Evolutionary conservation across 2,113 vertebrate genomes (phyloP).

Genomic region (Campylomormyrus tamandua): DNA sequence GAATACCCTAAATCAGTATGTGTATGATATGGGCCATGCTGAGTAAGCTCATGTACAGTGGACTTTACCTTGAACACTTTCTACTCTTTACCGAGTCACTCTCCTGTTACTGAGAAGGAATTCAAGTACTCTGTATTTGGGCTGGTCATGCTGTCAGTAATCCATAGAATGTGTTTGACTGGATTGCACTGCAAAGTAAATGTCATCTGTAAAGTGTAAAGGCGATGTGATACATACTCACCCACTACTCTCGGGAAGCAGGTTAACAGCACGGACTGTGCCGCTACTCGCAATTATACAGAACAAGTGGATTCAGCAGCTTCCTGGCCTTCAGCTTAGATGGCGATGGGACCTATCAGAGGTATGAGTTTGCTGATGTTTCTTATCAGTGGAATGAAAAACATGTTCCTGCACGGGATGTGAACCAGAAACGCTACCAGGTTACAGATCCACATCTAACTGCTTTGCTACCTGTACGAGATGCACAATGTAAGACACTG

Average conservation of each 20-base stretch:
- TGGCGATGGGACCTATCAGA: not conserved
- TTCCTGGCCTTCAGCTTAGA: not conserved
- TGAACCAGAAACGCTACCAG: not conserved
- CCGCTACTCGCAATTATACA: not conserved
- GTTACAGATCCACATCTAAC: not conserved
- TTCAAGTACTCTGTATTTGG: not conserved
- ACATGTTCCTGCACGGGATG: not conserved
- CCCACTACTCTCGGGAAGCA: not conserved
- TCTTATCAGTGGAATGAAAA: not conserved
- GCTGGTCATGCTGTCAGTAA: not conserved
- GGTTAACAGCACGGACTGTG: not conserved
- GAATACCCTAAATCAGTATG: not conserved
- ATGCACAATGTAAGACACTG: not conserved
- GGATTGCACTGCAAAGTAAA: not conserved
- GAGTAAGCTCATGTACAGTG: not conserved
- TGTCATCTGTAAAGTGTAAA: not conserved
- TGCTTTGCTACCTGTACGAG: not conserved
- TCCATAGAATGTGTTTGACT: not conserved
- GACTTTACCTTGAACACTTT: not conserved
- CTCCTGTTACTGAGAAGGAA: not conserved
- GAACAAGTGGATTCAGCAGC: not conserved
- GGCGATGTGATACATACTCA: not conserved
- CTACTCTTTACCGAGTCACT: not conserved
- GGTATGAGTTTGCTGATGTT: not conserved
- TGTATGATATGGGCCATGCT: not conserved